These are phyloP conservation scores for Dolichotis patagonum DNA, from an alignment of 2,113 vertebrate species.

Conservation along the genomic window DNA sequence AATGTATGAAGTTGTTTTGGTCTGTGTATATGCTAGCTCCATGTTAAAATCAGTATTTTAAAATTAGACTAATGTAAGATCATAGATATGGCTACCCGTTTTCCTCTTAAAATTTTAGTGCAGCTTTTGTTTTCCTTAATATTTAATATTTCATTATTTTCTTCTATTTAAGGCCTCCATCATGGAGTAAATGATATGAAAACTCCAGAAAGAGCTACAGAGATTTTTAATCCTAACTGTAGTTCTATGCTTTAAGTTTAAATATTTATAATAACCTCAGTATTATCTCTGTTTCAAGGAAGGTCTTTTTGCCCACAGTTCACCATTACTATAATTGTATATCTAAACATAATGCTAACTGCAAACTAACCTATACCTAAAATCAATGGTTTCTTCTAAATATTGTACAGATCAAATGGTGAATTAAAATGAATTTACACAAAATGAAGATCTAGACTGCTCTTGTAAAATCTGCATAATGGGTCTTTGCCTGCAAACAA, in stretches of 20 bases:
- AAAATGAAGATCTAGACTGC: constrained; percentile 77
- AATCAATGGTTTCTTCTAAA: constrained; percentile 73
- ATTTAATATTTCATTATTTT: constrained; percentile 70
- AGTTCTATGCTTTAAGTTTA: constrained; percentile 74
- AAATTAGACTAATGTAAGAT: constrained; percentile 74
- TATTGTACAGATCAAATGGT: constrained; percentile 49
- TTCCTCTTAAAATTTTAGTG: constrained; percentile 82
- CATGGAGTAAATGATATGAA: constrained; percentile 67
- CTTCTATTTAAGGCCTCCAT: constrained; percentile 75
- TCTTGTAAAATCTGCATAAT: constrained; percentile 72
- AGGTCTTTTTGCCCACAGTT: constrained; percentile 71
- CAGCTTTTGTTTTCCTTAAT: constrained; percentile 82
- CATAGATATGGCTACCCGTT: constrained; percentile 77
- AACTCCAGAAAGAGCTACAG: constrained; percentile 58
- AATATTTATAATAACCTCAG: constrained; percentile 74
- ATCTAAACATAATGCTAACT: constrained; percentile 75
- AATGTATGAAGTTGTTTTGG: constrained; percentile 70
- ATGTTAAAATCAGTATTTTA: constrained; percentile 77
- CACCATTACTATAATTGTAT: constrained; percentile 69
- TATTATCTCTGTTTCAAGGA: constrained; percentile 67
- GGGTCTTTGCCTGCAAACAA: constrained; percentile 79
- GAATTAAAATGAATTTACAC: constrained; percentile 71
- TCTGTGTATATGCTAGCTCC: constrained; percentile 52
- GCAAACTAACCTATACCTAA: constrained; percentile 65
- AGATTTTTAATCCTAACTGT: constrained; percentile 69